Evolutionary conservation across 2,888 invertebrate genomes (phyloP), one percentile per base, ranked within the genome.

Genomic region (Oligia latruncula): DNA sequence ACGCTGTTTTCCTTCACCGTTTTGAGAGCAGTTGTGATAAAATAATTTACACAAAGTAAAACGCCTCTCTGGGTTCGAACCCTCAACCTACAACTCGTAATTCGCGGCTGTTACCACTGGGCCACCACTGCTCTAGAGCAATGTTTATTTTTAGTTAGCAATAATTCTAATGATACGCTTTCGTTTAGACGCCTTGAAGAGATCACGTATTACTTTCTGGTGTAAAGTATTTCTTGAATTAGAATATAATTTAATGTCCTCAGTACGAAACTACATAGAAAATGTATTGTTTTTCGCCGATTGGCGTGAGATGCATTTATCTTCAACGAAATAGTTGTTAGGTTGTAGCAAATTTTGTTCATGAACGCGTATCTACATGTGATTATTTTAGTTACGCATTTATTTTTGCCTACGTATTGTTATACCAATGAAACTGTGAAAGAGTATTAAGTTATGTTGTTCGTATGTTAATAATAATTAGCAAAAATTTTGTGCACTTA

Each of bases 401-500:
- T 80, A 89, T 83, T 90, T 90, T 74, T 72, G 60, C 62, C 67
- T 71, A 80, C 67, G 62, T 78, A 81, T 78, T 62, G 74, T 78
- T 77, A 81, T 74, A 82, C 78, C 83, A 87, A 89, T 87, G 82
- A 83, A 89, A 81, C 87, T 82, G 72, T 81, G 72, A 84, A 84
- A 82, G 77, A 88, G 85, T 88, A 87, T 82, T 86, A 83, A 78
- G 67, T 86, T 81, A 78, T 74, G 60, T 88, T 80, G 73, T 78
- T 81, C 17, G 29, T 74, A 68, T 77, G 35, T 88, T 88, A 80
- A 62, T 73, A 70, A 46, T 80, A 76, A 83, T 84, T 87, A 87
- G 80, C 62, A n/a, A 82, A 84, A 68, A 65, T 80, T 75, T 82
- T 79, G 78, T 82, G 77, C 80, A 81, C 80, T 84, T 78, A 71